phyloP scores from a whole-genome alignment of 2,113 vertebrate species.

The Verasper variegatus region DNA sequence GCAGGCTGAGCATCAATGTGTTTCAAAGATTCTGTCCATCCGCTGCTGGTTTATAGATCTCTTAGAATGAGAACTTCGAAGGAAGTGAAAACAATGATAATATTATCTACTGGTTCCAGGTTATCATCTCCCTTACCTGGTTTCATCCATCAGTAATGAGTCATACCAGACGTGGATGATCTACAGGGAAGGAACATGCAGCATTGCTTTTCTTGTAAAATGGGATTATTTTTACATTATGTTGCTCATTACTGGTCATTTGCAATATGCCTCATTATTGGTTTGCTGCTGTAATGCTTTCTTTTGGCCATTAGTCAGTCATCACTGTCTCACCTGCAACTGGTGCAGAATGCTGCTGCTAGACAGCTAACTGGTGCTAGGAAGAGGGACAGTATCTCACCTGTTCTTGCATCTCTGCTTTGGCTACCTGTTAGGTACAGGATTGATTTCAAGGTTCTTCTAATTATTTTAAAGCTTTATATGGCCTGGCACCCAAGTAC shows the following conservation, averaged over 20 bases:
- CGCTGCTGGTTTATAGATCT: neutral
- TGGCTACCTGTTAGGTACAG: too few relatives aligned
- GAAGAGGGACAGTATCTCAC: too few relatives aligned
- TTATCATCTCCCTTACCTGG: neutral
- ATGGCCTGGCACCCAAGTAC: too few relatives aligned
- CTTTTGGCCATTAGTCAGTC: too few relatives aligned
- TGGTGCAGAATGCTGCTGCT: too few relatives aligned
- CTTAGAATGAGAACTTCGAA: neutral
- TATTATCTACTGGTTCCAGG: neutral
- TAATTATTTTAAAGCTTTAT: too few relatives aligned
- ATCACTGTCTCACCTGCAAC: too few relatives aligned
- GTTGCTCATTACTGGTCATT: neutral
- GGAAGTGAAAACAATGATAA: neutral
- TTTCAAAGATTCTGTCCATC: neutral
- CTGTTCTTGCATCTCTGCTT: too few relatives aligned
- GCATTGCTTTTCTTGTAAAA: neutral
- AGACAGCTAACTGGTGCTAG: too few relatives aligned
- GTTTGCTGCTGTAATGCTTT: too few relatives aligned
- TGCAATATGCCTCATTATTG: too few relatives aligned
- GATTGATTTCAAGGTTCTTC: too few relatives aligned
- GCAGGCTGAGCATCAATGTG: neutral
- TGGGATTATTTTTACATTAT: neutral
- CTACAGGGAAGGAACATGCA: neutral
- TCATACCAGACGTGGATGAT: neutral
- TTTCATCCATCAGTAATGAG: neutral